Base-by-base conservation (phyloP, 92 coral and sea anemone species). In the Anthopleura xanthogrammica region DNA sequence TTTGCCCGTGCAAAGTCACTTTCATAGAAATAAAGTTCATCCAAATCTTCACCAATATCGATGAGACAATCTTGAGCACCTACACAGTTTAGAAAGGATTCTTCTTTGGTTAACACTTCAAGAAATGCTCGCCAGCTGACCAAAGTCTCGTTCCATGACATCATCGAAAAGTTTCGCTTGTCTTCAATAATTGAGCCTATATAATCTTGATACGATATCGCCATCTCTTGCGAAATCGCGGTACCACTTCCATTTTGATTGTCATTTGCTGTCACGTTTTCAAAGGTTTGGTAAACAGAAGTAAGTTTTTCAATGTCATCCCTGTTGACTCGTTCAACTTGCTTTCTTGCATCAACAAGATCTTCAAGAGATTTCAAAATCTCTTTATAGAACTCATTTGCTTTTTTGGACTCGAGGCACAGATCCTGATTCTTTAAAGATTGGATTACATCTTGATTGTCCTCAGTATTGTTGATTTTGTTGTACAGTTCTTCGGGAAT, bases 51-150 rank as follows among this genome's bases (percentile, higher is more conserved):
- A 72, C 88, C 84, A 24, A 85, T 50, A 50, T 82, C 79, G 17
- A 82, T 83, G 57, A 91, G 72, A 55, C 94, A 91, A 62, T 91
- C 94, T 16, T 75, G 79, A 22, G 91, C 78, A 20, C 94, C 91
- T 17, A 92, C 66, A 20, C 94, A 91, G 58, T 85, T 87, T 72
- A 79, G 43, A 71, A 91, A 88, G 16, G 87, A 86, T 52, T 82
- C 57, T 9, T 55, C 83, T 13, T 77, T 56, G 9, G 92, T 87
- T 6, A 88, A 78, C 9, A 79, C 86, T 66, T 91, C 94, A 6
- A 81, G 87, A 43, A 86, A 84, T 9, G 90, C 90, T 81, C 79
- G 88, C 94, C 94, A 91, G 62, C 78, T 78, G 19, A 81, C 79
- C 43, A 91, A 68, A 41, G 85, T 88, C 56, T 88, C 87, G 73